Evolutionary conservation across 2,113 vertebrate species (phyloP).

Genomic region (Carlito syrichta): DNA sequence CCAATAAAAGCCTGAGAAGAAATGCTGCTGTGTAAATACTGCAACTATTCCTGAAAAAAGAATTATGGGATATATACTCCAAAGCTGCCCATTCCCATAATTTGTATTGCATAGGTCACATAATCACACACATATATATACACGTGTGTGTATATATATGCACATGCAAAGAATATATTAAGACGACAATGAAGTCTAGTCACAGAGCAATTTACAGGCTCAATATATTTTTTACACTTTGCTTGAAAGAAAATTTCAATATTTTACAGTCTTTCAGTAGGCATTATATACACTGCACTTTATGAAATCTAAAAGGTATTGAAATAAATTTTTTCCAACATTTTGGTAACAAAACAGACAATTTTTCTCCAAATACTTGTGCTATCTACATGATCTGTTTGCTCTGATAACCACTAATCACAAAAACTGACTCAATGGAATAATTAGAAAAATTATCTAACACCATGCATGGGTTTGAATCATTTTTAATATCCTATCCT

Average conservation of each 20-base stretch:
- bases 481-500: constrained; percentile 84
- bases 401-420: constrained; percentile 80
- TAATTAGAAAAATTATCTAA: constrained; percentile 83
- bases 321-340: constrained; percentile 87
- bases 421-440: constrained; percentile 84
- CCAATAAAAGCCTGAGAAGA: constrained; percentile 89
- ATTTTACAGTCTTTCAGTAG: constrained; percentile 87
- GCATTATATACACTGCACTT: constrained; percentile 89
- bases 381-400: constrained; percentile 86
- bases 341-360: constrained; percentile 87
- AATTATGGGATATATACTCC: constrained; percentile 86
- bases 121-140: constrained; percentile 84
- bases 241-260: constrained; percentile 86
- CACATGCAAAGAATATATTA: constrained; percentile 87
- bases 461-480: constrained; percentile 84
- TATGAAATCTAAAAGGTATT: constrained; percentile 86
- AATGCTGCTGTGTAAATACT: constrained; percentile 91
- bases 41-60: constrained; percentile 88
- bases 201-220: constrained; percentile 87
- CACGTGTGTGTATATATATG: constrained; percentile 74
- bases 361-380: constrained; percentile 82
- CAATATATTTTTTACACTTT: constrained; percentile 88
- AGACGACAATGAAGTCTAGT: constrained; percentile 86
- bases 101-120: constrained; percentile 94
- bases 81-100: constrained; percentile 84